phyloP scores from a whole-genome alignment of 2,888 invertebrate genomes.

The Reticulitermes lucifugus region DNA sequence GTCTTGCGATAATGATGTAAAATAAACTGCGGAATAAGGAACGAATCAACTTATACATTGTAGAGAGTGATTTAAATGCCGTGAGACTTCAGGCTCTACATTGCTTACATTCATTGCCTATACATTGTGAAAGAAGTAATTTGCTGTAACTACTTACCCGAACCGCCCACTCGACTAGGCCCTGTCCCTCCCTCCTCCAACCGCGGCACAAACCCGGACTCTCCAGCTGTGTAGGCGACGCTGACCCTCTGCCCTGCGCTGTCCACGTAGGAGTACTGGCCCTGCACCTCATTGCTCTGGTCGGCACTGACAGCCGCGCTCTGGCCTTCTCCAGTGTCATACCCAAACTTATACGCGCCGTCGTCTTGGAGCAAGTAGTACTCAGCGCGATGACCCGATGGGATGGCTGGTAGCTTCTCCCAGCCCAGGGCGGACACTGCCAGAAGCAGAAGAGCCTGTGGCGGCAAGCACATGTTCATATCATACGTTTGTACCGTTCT shows the following conservation, averaged over 20 bases:
- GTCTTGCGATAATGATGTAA: too few relatives aligned
- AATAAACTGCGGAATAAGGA: too few relatives aligned
- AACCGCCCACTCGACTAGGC: not conserved
- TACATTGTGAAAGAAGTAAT: too few relatives aligned
- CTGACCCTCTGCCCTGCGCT: conserved; percentile 57
- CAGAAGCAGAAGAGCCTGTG: not conserved
- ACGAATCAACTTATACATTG: too few relatives aligned
- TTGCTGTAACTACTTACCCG: not conserved
- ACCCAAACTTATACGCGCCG: conserved; percentile 61
- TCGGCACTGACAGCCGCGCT: conserved; percentile 60
- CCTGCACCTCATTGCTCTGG: conserved; percentile 59
- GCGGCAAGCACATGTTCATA: not conserved
- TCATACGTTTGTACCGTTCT: too few relatives aligned
- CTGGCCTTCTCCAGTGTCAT: conserved; percentile 61
- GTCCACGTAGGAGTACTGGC: conserved; percentile 59
- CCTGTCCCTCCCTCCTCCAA: not conserved
- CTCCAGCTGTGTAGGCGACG: conserved; percentile 60
- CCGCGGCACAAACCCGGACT: conserved; percentile 58
- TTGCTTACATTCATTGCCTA: too few relatives aligned
- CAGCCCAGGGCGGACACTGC: conserved; percentile 53
- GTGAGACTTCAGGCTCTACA: too few relatives aligned
- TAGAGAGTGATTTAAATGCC: too few relatives aligned
- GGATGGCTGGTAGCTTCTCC: conserved; percentile 59
- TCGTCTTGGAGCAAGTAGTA: conserved; percentile 61
- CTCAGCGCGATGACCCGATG: conserved; percentile 59